Conservation (phyloP, 2,113 vertebrate species). For the Sakesphorus luctuosus region DNA sequence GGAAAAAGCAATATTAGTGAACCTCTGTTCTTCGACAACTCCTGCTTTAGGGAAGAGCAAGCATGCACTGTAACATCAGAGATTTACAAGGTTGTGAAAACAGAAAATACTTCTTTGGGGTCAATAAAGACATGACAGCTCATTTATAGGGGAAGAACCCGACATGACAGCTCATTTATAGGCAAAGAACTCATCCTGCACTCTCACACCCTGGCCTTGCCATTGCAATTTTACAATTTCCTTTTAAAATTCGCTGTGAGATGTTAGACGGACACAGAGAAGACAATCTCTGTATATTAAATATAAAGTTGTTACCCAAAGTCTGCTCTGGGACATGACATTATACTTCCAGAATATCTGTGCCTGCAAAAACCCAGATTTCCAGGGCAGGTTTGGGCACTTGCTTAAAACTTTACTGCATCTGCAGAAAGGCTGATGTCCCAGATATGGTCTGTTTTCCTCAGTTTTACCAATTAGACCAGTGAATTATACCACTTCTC, state of each 20-base stretch:
- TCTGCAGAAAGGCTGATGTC: background rate
- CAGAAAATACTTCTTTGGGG: background rate
- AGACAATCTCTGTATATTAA: background rate
- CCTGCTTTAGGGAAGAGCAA: background rate
- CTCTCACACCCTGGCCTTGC: background rate
- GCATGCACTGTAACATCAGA: background rate
- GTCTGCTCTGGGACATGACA: background rate
- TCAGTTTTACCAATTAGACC: background rate
- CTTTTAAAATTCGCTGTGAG: background rate
- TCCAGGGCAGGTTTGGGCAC: background rate
- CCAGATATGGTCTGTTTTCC: background rate
- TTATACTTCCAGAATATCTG: background rate
- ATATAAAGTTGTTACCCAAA: background rate
- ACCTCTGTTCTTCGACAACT: background rate
- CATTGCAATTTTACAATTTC: background rate
- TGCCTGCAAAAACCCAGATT: background rate
- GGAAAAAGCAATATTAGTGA: background rate
- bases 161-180: background rate
- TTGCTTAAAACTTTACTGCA: background rate
- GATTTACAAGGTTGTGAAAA: background rate
- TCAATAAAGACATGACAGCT: background rate
- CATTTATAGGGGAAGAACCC: background rate
- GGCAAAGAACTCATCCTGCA: background rate
- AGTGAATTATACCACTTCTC: background rate
- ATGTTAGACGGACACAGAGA: background rate